Conservation (phyloP, 2,113 vertebrate species). For the Glaucomys volans region DNA sequence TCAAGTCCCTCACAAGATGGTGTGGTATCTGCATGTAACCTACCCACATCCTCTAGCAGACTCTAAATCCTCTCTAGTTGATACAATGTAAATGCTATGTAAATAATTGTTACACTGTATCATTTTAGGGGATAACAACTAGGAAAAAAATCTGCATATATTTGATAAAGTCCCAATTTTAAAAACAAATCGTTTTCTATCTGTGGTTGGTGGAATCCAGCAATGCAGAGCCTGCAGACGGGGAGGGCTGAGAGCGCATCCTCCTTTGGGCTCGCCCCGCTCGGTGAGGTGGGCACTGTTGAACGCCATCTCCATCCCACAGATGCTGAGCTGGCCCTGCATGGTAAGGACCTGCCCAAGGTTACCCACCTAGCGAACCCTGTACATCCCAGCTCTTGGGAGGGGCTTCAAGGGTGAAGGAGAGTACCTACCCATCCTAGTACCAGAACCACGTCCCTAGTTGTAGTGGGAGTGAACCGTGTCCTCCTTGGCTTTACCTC, state of each 20-base stretch:
- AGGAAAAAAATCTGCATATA: background rate
- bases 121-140: background rate
- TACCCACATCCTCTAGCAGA: background rate
- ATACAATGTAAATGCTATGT: background rate
- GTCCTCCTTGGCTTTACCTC: background rate
- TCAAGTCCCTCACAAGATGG: background rate
- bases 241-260: fast-evolving
- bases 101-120: background rate
- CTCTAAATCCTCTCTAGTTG: background rate
- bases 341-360: background rate
- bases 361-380: background rate
- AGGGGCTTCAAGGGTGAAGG: background rate
- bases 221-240: fast-evolving
- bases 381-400: background rate
- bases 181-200: too few relatives aligned
- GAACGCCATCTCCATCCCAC: background rate
- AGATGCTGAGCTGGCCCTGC: too few relatives aligned
- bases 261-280: fast-evolving
- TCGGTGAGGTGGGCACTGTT: background rate
- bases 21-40: background rate
- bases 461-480: background rate
- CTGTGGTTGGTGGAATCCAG: background rate
- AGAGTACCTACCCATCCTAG: background rate
- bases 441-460: background rate
- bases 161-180: background rate